Evolutionary conservation across 92 coral and sea anemone genomes (phyloP).

Genomic region (Bergia puertoricense): DNA sequence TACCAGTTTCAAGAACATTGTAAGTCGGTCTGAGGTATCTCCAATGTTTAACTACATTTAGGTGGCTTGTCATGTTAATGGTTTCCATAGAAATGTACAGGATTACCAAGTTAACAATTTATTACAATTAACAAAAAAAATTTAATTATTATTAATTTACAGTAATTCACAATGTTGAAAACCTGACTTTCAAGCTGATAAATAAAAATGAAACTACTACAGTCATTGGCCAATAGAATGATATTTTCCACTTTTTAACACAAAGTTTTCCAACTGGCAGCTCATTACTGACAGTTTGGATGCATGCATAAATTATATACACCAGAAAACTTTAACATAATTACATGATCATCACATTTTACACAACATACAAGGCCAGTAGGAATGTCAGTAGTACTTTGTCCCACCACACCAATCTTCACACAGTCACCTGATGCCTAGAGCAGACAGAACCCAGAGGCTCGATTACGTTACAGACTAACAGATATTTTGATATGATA

Average conservation of each 20-base stretch:
- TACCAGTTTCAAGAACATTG: background rate
- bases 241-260: background rate
- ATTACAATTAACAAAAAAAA: too few species aligned
- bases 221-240: too few species aligned
- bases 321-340: background rate
- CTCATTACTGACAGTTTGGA: background rate
- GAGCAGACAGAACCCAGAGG: constrained; percentile 52
- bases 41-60: too few species aligned
- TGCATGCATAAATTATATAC: constrained; percentile 12
- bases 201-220: background rate
- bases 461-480: background rate
- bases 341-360: background rate
- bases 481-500: background rate
- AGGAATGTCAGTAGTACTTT: constrained; percentile 9
- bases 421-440: constrained; percentile 45
- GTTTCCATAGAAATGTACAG: background rate
- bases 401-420: constrained; percentile 41
- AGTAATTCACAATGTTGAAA: background rate
- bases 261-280: background rate
- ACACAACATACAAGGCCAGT: constrained; percentile 8
- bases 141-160: too few species aligned
- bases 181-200: background rate
- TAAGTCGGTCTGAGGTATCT: background rate
- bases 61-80: background rate
- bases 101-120: background rate